Percentiles rank a stretch among this genome's conserved stretches.
phyloP scores from a whole-genome alignment of 2,888 invertebrate species.

The Lepidocyrtoides sp. region DNA sequence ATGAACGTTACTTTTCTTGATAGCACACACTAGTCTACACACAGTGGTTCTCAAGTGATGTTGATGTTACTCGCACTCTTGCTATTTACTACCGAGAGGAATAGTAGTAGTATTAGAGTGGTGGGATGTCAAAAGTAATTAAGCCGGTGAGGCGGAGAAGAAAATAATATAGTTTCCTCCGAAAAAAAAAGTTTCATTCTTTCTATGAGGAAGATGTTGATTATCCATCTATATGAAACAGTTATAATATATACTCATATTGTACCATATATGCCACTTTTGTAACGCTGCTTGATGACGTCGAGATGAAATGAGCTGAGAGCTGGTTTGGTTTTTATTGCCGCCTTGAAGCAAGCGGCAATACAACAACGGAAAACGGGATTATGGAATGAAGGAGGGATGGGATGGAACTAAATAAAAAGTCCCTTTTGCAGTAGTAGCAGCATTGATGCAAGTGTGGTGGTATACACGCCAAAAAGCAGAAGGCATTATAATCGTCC shows the following conservation, averaged over 20 bases:
- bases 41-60: neutral
- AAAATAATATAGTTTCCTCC: conserved; percentile 26
- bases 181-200: conserved; percentile 21
- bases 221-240: too few relatives aligned
- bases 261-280: neutral
- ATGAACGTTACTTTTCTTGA: conserved; percentile 6
- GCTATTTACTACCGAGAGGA: too few relatives aligned
- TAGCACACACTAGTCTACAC: too few relatives aligned
- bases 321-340: conserved; percentile 51
- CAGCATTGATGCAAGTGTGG: neutral
- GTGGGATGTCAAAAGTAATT: conserved; percentile 61
- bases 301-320: conserved; percentile 44
- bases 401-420: neutral
- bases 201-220: conserved; percentile 10
- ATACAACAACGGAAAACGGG: neutral
- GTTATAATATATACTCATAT: too few relatives aligned
- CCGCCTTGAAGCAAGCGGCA: conserved; percentile 42
- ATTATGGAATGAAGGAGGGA: neutral
- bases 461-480: conserved; percentile 17
- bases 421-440: neutral
- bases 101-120: neutral
- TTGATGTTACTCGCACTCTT: neutral
- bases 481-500: neutral
- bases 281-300: neutral
- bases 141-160: conserved; percentile 54